Conservation (phyloP, 2,113 vertebrate species). For the Pluvialis apricaria region DNA sequence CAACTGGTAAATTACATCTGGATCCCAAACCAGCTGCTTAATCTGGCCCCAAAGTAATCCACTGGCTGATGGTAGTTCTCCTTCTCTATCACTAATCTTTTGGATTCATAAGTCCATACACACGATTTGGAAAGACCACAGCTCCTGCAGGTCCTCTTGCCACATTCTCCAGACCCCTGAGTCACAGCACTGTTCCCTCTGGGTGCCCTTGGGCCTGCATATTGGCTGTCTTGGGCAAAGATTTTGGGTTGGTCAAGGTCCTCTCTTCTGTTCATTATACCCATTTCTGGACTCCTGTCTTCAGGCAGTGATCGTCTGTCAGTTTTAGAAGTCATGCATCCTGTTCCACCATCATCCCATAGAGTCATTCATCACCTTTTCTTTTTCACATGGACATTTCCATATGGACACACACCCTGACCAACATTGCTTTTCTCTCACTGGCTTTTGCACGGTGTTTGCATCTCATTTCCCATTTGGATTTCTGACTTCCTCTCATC, state of each 20-base stretch:
- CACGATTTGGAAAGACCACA: not conserved
- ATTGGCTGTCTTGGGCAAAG: not conserved
- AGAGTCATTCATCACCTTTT: not conserved
- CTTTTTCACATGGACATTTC: not conserved
- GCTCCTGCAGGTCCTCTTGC: not conserved
- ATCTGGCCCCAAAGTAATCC: not conserved
- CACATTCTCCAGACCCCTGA: too few species aligned
- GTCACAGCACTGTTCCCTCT: not conserved
- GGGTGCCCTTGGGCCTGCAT: not conserved
- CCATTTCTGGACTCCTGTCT: not conserved
- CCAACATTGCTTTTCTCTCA: not conserved
- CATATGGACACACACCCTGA: not conserved
- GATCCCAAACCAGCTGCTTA: not conserved
- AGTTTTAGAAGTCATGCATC: not conserved
- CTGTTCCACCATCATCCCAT: not conserved
- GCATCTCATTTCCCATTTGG: not conserved
- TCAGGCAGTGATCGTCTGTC: not conserved
- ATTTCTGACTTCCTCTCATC: not conserved
- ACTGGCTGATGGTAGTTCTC: not conserved
- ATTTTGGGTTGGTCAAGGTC: not conserved
- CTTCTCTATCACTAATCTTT: not conserved
- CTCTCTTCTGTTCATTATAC: not conserved
- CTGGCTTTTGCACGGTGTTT: not conserved
- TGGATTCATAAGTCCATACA: rapidly evolving
- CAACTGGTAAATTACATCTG: not conserved